Conservation (phyloP, 1,140 invertebrate species). For the Periplaneta americana region DNA sequence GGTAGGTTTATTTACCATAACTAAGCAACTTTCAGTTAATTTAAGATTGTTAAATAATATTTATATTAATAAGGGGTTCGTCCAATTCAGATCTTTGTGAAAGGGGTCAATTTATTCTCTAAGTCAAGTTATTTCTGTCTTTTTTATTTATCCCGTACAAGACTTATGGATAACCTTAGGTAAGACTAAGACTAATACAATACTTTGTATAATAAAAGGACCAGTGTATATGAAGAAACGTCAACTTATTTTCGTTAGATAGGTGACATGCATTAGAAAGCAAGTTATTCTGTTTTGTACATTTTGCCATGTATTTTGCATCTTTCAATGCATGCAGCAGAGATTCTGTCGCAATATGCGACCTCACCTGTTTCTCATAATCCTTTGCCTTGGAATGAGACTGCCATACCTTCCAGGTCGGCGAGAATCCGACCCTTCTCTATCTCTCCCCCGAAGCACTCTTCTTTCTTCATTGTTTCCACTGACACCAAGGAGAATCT, state of each 20-base stretch:
- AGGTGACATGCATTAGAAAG: neutral
- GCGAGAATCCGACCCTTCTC: conserved; percentile 10
- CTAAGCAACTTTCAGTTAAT: no score
- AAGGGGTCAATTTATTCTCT: no score
- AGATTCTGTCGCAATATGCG: neutral
- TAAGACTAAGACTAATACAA: no score
- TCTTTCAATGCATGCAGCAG: neutral
- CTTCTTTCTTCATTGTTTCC: conserved; percentile 3
- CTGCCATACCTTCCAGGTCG: conserved; percentile 18
- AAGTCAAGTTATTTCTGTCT: no score
- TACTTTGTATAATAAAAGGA: neutral
- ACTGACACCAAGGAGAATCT: conserved; percentile 11
- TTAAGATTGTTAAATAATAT: no score
- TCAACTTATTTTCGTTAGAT: neutral
- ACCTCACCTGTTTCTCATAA: conserved; percentile 14
- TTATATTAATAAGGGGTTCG: no score
- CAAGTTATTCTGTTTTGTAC: neutral
- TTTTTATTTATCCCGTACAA: no score
- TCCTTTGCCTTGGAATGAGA: conserved; percentile 13
- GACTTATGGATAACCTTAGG: no score
- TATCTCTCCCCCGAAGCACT: conserved; percentile 9
- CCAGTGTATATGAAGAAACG: neutral
- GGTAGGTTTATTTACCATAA: no score
- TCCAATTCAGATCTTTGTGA: no score
- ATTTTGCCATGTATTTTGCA: neutral